Evolutionary conservation across 2,797 vertebrate genomes (phyloP).

Genomic region (Cercopithecus diana): DNA sequence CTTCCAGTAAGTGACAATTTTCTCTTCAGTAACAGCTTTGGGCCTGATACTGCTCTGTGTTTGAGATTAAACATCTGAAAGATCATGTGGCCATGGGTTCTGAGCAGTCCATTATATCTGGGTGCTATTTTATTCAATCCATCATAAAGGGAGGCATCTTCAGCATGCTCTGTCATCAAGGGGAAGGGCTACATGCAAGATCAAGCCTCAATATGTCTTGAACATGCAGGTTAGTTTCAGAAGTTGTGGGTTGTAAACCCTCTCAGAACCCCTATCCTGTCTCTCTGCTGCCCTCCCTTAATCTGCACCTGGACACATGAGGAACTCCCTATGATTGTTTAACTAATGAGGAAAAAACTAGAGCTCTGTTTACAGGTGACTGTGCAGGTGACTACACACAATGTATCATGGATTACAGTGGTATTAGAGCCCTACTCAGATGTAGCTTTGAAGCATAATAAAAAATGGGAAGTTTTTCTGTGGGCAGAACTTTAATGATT

Average conservation of each 20-base stretch:
- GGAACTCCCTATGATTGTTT: not conserved
- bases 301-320: not conserved
- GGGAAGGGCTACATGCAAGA: not conserved
- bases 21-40: not conserved
- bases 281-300: not conserved
- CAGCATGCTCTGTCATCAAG: not conserved
- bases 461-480: not conserved
- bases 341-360: not conserved
- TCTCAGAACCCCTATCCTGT: not conserved
- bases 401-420: not conserved
- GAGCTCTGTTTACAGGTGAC: not conserved
- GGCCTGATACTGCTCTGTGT: not conserved
- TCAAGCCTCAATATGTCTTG: not conserved
- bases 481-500: not conserved
- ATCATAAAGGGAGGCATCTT: not conserved
- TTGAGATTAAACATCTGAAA: not conserved
- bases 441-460: not conserved
- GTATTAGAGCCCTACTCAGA: not conserved
- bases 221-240: not conserved
- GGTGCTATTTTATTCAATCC: not conserved
- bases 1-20: not conserved
- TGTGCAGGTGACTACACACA: not conserved
- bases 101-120: not conserved
- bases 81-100: not conserved
- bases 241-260: not conserved